Base-by-base conservation (phyloP, 2,888 invertebrate genomes). In the Drosophila monieri region DNA sequence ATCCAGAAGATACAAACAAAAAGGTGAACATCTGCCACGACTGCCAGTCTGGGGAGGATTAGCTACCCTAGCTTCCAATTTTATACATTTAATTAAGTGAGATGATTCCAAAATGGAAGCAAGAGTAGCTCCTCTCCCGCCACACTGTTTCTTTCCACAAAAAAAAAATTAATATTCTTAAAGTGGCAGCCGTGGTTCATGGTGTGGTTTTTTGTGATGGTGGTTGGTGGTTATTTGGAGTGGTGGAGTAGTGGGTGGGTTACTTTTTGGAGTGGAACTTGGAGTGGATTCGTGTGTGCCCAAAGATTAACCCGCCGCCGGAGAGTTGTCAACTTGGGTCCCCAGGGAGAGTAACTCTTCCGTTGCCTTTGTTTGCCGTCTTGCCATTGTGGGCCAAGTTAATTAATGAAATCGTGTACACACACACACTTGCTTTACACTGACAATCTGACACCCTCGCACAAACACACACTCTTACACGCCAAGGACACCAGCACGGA, bases 321-420 rank as follows among this genome's bases (percentile, higher is more conserved):
- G 46, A 68, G 59, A 68, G 67, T 48, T 49, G 52, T n/a, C 18
- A 67, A 67, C 47, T 68, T 21, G 21, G 10, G 48, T 8, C 48
- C 47, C 67, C 48, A 8, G 65, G 67, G 56, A 66, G 18, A 21
- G 51, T 64, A 62, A 43, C 62, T 44, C 62, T 35, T 37, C 51
- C 30, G 43, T 41, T 44, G 41, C 65, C 37, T 46, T 64, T 52
- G 64, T 53, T 46, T 64, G 51, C 30, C 44, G 43, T 12, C 25
- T 15, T 49, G 32, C 21, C 51, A 51, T 51, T 51, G 21, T 41
- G 30, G 66, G 61, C 52, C 62, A 57, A 69, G 68, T 69, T 80
- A 84, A 84, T 84, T 84, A 80, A 72, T 77, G 75, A 77, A 80
- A 75, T 62, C 85, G 73, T 73, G 46, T 57, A 68, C 74, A 12